These are phyloP conservation scores for Matsumurasca onukii DNA, from an alignment of 1,140 invertebrate species.

Conservation along the genomic window DNA sequence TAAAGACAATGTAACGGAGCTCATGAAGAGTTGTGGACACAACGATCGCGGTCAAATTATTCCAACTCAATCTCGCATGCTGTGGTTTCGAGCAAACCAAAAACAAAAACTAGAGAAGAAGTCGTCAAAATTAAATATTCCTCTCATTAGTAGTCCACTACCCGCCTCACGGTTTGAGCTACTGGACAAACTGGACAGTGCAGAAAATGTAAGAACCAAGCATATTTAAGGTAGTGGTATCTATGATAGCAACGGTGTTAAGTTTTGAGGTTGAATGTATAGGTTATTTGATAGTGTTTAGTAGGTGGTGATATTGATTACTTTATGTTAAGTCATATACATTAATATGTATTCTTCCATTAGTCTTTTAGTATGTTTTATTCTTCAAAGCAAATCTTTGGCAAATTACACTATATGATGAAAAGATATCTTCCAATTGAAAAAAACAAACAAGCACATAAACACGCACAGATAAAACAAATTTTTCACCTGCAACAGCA, in stretches of 20 bases:
- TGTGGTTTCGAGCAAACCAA: slow-evolving; percentile 41
- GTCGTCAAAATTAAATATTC: not conserved
- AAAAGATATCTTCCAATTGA: no score
- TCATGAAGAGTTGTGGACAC: slow-evolving; percentile 40
- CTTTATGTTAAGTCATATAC: no score
- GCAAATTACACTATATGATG: no score
- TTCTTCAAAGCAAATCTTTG: no score
- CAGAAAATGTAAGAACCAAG: not conserved
- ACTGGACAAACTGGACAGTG: not conserved
- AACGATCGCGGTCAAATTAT: slow-evolving; percentile 40
- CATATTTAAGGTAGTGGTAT: not conserved
- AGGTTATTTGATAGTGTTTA: not conserved
- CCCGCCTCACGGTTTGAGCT: not conserved
- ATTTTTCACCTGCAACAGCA: no score
- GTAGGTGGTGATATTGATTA: not conserved
- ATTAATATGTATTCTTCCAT: not conserved
- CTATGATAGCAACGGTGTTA: not conserved
- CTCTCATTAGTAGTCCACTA: not conserved
- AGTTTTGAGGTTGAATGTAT: not conserved
- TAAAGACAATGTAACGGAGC: slow-evolving; percentile 33
- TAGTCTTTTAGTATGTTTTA: not conserved
- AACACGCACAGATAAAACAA: no score
- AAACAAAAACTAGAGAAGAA: slow-evolving; percentile 28
- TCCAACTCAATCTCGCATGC: slow-evolving; percentile 39
- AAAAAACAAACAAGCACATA: no score